Conservation (phyloP, 1,140 invertebrate genomes). For the Camponotus floridanus region DNA sequence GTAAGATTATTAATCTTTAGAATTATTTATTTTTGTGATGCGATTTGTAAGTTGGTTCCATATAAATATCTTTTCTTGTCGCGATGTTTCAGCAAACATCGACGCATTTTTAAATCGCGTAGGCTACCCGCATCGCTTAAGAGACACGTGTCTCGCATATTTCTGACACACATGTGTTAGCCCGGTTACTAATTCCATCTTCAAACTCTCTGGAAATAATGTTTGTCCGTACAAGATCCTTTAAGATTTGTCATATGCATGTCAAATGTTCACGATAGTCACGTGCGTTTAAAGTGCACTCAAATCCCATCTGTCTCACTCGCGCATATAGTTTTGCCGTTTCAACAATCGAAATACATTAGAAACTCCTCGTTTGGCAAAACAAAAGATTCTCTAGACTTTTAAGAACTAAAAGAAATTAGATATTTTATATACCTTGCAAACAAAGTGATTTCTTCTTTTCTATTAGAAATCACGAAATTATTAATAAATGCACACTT, state of each 20-base stretch:
- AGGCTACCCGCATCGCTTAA: background rate
- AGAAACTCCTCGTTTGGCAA: background rate
- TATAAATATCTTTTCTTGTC: background rate
- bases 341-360: background rate
- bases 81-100: constrained; percentile 6
- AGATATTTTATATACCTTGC: background rate
- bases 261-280: constrained; percentile 37
- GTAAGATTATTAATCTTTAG: background rate
- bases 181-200: background rate
- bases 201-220: constrained; percentile 18
- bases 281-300: constrained; percentile 38
- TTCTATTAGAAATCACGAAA: background rate
- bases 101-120: constrained; percentile 7
- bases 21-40: background rate
- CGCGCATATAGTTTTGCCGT: background rate
- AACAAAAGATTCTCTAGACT: constrained; percentile 8
- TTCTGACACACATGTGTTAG: constrained; percentile 24
- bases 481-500: background rate
- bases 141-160: constrained; percentile 19
- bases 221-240: background rate
- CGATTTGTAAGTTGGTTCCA: background rate
- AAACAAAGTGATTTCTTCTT: background rate
- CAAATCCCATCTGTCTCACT: constrained; percentile 24
- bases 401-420: constrained; percentile 21
- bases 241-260: constrained; percentile 56